Evolutionary conservation across 1,140 invertebrate genomes (phyloP).

Genomic region (Reticulitermes speratus): DNA sequence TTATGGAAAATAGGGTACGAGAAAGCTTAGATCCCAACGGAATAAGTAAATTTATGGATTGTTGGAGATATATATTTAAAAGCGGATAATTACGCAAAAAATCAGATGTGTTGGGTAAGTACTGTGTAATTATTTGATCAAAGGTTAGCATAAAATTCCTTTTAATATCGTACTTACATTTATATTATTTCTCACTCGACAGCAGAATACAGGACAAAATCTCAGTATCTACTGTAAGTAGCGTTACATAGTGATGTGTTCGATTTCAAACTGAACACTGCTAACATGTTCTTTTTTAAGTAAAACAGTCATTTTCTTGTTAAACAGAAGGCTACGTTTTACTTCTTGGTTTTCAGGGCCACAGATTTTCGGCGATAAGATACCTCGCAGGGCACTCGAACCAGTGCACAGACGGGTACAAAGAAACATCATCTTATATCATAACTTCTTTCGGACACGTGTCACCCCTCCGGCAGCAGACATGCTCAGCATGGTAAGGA

Average conservation of each 20-base stretch:
- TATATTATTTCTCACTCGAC: too few species aligned
- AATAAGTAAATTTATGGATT: too few species aligned
- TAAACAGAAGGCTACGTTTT: background rate
- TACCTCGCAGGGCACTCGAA: constrained; percentile 59
- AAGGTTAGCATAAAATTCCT: too few species aligned
- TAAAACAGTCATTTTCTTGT: background rate
- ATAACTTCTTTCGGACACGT: constrained; percentile 74
- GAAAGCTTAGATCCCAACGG: too few species aligned
- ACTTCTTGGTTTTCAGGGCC: constrained; percentile 49
- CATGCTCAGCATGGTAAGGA: constrained; percentile 75
- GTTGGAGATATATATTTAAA: too few species aligned
- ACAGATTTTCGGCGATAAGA: constrained; percentile 56
- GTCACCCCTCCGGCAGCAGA: constrained; percentile 73
- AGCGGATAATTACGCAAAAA: too few species aligned
- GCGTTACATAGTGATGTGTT: background rate
- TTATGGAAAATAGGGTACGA: too few species aligned
- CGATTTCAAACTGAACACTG: background rate
- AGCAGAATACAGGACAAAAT: too few species aligned
- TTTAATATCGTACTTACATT: too few species aligned
- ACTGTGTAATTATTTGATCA: too few species aligned
- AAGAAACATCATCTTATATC: constrained; percentile 70
- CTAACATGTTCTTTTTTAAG: background rate
- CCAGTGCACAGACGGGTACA: constrained; percentile 60
- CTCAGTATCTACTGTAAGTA: background rate
- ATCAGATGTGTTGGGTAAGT: too few species aligned